Evolutionary conservation across 2,888 invertebrate genomes (phyloP), one percentile per base, ranked within the genome.

Genomic region (Oscheius onirici): DNA sequence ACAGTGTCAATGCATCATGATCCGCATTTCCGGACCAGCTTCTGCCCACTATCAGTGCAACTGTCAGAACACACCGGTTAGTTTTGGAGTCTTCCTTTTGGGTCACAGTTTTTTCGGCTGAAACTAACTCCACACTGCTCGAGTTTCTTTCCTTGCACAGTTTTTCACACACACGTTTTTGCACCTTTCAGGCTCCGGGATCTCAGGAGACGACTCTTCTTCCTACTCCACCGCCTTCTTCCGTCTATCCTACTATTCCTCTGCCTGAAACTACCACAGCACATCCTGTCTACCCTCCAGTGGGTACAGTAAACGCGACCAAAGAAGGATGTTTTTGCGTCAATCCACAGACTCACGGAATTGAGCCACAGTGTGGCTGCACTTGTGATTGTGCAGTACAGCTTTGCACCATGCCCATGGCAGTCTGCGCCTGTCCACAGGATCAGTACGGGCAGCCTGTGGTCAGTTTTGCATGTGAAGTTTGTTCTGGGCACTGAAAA

Each of bases 1-100:
- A 41, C 65, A 63, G 34, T 82, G 82, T 61, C 78, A 78, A 46
- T 82, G 82, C 70, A 79, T 82, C 68, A 82, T 82, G 82, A 82
- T 82, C 69, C 73, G 77, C 44, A 82, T 82, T 55, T 74, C 77
- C 55, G 73, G 76, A 13, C 82, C 82, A 41, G 72, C 79, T 24
- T 76, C 77, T n/a, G 80, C 82, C n/a, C 82, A 82, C 63, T 82
- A 82, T 60, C 78, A 78, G 67, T 82, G 82, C 68, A 75, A 74
- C 51, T 82, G 82, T 66, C 75, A 65, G 49, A 66, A 69, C 46
- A 68, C 61, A 17, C 66, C 66, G 51, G 72, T 69, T 5, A 44
- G 68, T 68, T 46, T 44, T 10, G 17, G n/a, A n/a, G n/a, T n/a
- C n/a, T 55, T 55, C 24, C 55, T 24, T n/a, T 15, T 26, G 26